Conservation (phyloP, 2,888 invertebrate genomes). For the Lycaena phlaeas region DNA sequence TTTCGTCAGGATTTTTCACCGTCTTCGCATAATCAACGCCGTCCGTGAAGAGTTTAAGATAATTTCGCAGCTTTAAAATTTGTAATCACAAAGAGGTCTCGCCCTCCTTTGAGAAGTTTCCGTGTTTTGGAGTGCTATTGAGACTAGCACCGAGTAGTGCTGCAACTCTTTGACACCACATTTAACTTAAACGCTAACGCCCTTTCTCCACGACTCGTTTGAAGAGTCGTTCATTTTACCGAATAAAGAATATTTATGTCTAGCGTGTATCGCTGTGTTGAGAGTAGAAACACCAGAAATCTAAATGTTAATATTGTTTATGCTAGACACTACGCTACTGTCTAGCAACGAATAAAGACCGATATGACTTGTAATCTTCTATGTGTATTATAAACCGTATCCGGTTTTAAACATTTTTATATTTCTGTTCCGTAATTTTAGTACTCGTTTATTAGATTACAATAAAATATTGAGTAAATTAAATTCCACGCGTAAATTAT, state of each 20-base stretch:
- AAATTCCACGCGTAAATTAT: too few relatives aligned
- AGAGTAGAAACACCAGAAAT: too few relatives aligned
- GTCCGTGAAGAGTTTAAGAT: conserved; percentile 55
- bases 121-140: conserved; percentile 19
- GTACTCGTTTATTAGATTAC: too few relatives aligned
- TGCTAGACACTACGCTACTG: too few relatives aligned
- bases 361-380: too few relatives aligned
- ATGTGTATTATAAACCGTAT: too few relatives aligned
- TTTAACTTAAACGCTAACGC: not conserved
- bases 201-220: conserved; percentile 6
- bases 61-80: conserved; percentile 49
- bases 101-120: conserved; percentile 42
- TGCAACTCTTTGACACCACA: not conserved
- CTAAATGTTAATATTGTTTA: too few relatives aligned
- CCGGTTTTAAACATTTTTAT: too few relatives aligned
- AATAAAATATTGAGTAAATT: too few relatives aligned
- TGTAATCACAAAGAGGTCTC: conserved; percentile 39
- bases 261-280: not conserved
- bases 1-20: conserved; percentile 53
- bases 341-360: too few relatives aligned
- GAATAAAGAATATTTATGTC: not conserved
- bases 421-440: too few relatives aligned
- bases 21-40: conserved; percentile 61
- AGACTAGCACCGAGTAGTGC: not conserved
- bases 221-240: not conserved